phyloP scores from a whole-genome alignment of 1,140 invertebrate genomes.

The Heliconius congener region DNA sequence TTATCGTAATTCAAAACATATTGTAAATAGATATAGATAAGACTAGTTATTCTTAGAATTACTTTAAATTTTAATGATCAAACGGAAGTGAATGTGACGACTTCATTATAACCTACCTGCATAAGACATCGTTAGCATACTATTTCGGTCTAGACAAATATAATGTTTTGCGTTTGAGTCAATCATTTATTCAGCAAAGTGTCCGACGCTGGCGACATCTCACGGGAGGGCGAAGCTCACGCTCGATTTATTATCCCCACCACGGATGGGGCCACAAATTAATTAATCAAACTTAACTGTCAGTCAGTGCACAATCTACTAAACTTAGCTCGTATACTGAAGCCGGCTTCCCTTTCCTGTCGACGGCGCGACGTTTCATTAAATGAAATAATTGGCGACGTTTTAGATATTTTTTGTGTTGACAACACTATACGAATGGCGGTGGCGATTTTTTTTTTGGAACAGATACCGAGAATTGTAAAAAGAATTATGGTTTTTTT shows the following conservation, averaged over 20 bases:
- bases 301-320: constrained; percentile 73
- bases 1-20: not conserved
- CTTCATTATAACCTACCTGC: constrained; percentile 74
- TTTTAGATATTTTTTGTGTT: constrained; percentile 52
- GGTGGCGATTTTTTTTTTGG: constrained; percentile 17
- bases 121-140: constrained; percentile 75
- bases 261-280: constrained; percentile 64
- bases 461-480: constrained; percentile 17
- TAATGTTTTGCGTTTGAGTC: constrained; percentile 71
- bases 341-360: constrained; percentile 74
- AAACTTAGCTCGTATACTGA: constrained; percentile 60
- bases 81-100: constrained; percentile 64
- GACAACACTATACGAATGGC: constrained; percentile 52
- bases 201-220: constrained; percentile 70
- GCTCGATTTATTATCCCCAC: constrained; percentile 76
- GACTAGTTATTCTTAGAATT: constrained; percentile 47
- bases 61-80: constrained; percentile 67
- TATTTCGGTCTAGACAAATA: constrained; percentile 74
- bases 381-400: constrained; percentile 77
- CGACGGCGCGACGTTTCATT: constrained; percentile 70
- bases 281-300: constrained; percentile 79
- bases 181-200: constrained; percentile 74
- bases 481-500: not conserved
- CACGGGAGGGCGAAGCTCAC: constrained; percentile 69
- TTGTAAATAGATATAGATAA: not conserved